phyloP scores from a whole-genome alignment of 2,888 invertebrate genomes.

The Tenthredo mesomela region DNA sequence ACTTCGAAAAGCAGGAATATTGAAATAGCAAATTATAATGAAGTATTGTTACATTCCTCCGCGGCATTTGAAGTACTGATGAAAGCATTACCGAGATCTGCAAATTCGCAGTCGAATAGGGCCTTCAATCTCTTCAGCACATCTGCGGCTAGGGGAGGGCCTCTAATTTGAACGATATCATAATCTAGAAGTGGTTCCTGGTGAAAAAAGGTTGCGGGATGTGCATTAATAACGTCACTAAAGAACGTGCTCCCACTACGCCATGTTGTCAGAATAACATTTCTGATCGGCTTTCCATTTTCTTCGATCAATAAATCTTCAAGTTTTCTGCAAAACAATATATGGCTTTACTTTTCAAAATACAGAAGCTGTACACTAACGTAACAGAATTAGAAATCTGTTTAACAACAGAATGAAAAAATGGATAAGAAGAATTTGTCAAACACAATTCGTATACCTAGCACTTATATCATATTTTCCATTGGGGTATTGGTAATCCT shows the following conservation, averaged over 20 bases:
- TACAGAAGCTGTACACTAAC: neutral
- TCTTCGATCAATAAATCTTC: conserved; percentile 85
- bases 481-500: neutral
- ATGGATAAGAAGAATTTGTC: neutral
- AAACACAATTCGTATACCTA: neutral
- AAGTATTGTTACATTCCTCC: neutral
- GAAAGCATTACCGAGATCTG: conserved; percentile 80
- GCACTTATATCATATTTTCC: neutral
- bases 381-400: neutral
- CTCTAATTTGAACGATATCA: conserved; percentile 90
- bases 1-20: neutral
- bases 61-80: neutral
- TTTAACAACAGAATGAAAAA: neutral
- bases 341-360: neutral
- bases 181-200: conserved; percentile 93
- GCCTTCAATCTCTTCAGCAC: conserved; percentile 86
- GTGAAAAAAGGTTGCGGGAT: conserved; percentile 93
- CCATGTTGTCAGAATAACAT: conserved; percentile 92
- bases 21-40: neutral
- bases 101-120: conserved; percentile 89
- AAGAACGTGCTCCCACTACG: conserved; percentile 94
- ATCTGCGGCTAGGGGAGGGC: conserved; percentile 84
- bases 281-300: conserved; percentile 87
- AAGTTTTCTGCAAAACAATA: conserved; percentile 77
- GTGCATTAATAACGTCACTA: conserved; percentile 90